Evolutionary conservation across 92 coral and sea anemone species (phyloP).

Genomic region (Zoanthus solanderi): DNA sequence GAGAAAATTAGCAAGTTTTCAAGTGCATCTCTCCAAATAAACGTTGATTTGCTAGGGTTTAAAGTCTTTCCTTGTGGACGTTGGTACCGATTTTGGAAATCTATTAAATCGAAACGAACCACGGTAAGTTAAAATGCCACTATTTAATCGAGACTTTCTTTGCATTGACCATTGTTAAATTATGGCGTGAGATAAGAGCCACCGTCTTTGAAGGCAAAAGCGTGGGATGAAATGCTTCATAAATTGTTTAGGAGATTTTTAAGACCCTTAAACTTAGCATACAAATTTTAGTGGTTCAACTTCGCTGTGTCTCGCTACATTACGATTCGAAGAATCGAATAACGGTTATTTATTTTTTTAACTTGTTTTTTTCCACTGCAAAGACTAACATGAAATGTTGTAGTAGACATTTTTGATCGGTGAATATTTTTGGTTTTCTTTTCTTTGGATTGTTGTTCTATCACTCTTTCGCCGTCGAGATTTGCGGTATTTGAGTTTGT

Average conservation of each 20-base stretch:
- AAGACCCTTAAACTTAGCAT: background rate
- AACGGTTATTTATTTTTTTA: background rate
- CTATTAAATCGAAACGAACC: background rate
- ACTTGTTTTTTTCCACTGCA: background rate
- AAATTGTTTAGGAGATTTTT: background rate
- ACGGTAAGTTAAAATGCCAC: background rate
- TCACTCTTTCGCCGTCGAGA: background rate
- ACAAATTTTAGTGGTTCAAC: background rate
- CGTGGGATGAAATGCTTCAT: background rate
- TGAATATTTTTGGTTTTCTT: background rate
- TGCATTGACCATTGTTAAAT: background rate
- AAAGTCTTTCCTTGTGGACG: background rate
- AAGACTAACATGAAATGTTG: background rate
- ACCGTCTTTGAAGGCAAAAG: background rate
- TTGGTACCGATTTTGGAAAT: background rate
- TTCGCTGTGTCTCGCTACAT: background rate
- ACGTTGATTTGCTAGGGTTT: background rate
- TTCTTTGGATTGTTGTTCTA: background rate
- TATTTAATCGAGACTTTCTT: background rate
- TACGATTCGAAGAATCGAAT: constrained; percentile 6
- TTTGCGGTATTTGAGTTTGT: background rate
- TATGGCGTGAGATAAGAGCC: constrained; percentile 8
- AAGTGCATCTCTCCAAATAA: background rate
- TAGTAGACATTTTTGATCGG: background rate
- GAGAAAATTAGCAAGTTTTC: background rate